Percentiles rank a stretch among this genome's conserved stretches.
Conservation (phyloP, 37 sponge, comb jelly and placozoan genomes). For the Tethya wilhelma region DNA sequence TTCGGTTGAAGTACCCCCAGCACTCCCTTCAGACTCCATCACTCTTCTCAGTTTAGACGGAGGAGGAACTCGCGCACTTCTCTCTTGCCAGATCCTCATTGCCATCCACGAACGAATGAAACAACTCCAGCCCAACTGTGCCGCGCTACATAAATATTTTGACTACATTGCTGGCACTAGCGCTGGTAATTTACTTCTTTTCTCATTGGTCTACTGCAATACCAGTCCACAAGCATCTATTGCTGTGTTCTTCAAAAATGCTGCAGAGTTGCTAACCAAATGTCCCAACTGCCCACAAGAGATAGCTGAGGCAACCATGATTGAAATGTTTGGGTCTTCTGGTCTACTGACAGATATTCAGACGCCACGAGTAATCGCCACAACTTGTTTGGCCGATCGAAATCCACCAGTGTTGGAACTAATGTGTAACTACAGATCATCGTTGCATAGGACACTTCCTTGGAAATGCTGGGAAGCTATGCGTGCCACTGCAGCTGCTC, state of each 20-base stretch:
- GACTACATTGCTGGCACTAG: constrained; percentile 83
- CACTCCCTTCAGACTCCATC: neutral
- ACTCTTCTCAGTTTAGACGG: constrained; percentile 19
- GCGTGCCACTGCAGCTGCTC: constrained; percentile 32
- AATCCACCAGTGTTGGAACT: constrained; percentile 44
- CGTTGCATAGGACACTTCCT: constrained; percentile 46
- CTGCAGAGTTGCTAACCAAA: constrained; percentile 20
- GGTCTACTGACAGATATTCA: constrained; percentile 30
- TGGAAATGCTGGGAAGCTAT: constrained; percentile 42
- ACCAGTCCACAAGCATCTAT: neutral
- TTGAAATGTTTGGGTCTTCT: neutral
- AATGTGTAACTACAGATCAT: constrained; percentile 71
- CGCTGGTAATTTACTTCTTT: constrained; percentile 49
- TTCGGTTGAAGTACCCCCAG: neutral
- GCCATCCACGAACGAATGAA: constrained; percentile 40
- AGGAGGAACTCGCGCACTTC: constrained; percentile 63
- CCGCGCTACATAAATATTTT: constrained; percentile 12
- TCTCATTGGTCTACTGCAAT: constrained; percentile 4
- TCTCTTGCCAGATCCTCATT: constrained; percentile 13
- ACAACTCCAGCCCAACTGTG: constrained; percentile 30
- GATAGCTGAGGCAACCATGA: neutral
- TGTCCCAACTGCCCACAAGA: neutral
- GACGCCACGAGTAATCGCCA: constrained; percentile 47
- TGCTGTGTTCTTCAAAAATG: constrained; percentile 13
- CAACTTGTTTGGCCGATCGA: constrained; percentile 26